Conservation (phyloP, 1,140 invertebrate genomes). For the Scaptodrosophila lebanonensis region DNA sequence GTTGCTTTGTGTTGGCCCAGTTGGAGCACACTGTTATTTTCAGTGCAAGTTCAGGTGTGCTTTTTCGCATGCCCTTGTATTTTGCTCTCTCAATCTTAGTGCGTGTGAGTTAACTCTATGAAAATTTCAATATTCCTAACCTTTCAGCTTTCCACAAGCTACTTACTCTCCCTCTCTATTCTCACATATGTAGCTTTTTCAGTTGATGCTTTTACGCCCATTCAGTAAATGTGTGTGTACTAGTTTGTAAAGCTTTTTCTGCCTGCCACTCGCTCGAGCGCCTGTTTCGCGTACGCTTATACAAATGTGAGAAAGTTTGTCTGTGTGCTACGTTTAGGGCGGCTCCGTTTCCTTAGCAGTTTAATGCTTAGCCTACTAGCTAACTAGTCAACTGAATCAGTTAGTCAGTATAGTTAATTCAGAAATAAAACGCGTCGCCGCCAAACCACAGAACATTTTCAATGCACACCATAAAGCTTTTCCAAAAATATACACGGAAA, state of each 20-base stretch:
- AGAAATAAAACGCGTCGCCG: slow-evolving; percentile 15
- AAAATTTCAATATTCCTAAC: slow-evolving; percentile 21
- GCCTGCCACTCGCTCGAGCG: slow-evolving; percentile 7
- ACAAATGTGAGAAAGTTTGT: not conserved
- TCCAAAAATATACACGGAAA: slow-evolving; percentile 1
- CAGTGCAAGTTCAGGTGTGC: no score
- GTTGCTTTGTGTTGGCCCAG: no score
- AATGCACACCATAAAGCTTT: slow-evolving; percentile 27
- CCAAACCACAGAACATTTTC: slow-evolving; percentile 6
- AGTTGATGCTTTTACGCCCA: slow-evolving; percentile 28
- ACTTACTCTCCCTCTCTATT: slow-evolving; percentile 28
- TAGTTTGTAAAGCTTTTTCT: slow-evolving; percentile 17
- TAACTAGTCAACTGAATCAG: slow-evolving; percentile 26
- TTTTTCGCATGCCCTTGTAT: slow-evolving; percentile 14
- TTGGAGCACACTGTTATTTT: no score
- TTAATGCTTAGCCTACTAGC: not conserved
- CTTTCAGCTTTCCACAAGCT: slow-evolving; percentile 5
- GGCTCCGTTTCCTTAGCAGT: slow-evolving; percentile 46
- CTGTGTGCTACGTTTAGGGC: slow-evolving; percentile 42
- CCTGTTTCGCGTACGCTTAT: not conserved
- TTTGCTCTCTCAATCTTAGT: not conserved
- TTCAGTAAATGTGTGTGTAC: slow-evolving; percentile 55
- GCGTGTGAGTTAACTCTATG: no score
- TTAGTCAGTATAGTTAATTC: slow-evolving; percentile 35
- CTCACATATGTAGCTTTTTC: not conserved